A percentile compares a stretch with the other conserved stretches of the same genome.
These are phyloP conservation scores for Piaya cayana DNA, from an alignment of 2,113 vertebrate genomes.

Conservation along the genomic window DNA sequence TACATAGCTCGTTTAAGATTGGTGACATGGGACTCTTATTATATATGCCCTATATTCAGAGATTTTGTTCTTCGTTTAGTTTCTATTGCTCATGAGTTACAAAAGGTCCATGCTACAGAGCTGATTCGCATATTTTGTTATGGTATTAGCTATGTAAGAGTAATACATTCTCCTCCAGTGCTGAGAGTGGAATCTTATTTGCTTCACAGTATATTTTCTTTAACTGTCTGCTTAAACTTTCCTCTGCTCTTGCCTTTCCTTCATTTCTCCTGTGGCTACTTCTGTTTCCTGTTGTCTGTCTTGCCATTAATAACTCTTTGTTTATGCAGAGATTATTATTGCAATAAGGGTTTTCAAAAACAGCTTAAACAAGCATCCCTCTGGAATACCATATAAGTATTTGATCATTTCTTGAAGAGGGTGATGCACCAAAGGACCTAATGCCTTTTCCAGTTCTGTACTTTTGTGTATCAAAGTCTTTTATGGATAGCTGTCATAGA, in stretches of 20 bases:
- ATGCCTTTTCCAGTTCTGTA: background rate
- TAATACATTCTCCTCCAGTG: background rate
- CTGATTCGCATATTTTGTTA: background rate
- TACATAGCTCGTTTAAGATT: background rate
- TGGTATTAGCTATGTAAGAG: background rate
- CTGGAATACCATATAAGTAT: conserved; percentile 7
- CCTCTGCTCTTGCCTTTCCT: background rate
- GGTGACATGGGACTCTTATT: background rate
- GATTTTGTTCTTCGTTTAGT: background rate
- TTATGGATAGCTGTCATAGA: background rate
- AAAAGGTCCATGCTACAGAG: background rate
- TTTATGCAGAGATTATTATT: background rate
- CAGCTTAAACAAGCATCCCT: background rate
- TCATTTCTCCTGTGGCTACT: background rate
- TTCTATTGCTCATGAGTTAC: background rate
- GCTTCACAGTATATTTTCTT: background rate
- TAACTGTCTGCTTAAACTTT: background rate
- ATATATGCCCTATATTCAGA: background rate
- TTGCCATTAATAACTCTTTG: conserved; percentile 8
- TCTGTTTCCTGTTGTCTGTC: background rate
- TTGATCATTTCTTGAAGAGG: conserved; percentile 12
- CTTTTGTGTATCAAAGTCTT: background rate
- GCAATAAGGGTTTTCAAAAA: conserved; percentile 13
- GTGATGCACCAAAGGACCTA: background rate
- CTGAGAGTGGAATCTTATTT: background rate